These are phyloP conservation scores for Chauna torquata DNA, from an alignment of 2,113 vertebrate genomes.

Conservation along the genomic window DNA sequence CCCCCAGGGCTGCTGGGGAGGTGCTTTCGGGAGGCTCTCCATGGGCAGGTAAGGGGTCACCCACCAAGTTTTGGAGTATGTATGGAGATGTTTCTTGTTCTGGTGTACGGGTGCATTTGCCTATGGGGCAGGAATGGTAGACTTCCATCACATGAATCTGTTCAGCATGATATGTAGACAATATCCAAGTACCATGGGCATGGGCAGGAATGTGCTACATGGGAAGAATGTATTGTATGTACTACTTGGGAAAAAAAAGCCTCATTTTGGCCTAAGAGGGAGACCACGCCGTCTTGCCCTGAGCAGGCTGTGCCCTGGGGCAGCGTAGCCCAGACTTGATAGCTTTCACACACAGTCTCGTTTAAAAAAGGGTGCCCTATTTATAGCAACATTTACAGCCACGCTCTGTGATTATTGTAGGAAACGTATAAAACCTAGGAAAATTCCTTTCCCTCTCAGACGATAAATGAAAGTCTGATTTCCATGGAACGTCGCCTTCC, in stretches of 20 bases:
- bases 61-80: fast-evolving
- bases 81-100: not conserved
- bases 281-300: not conserved
- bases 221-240: not conserved
- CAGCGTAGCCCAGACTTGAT: conserved; percentile 44
- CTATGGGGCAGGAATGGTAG: not conserved
- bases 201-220: not conserved
- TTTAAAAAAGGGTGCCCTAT: conserved; percentile 55
- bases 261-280: not conserved
- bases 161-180: not conserved
- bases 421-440: conserved; percentile 66
- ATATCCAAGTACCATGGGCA: not conserved
- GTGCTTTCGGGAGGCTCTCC: conserved; percentile 87
- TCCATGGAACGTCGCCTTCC: conserved; percentile 58
- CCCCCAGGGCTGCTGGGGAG: conserved; percentile 79
- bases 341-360: conserved; percentile 34
- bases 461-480: conserved; percentile 67
- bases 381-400: conserved; percentile 66
- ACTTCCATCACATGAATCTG: not conserved
- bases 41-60: conserved; percentile 85
- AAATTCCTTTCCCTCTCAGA: conserved; percentile 65
- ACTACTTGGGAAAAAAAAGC: not conserved
- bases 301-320: conserved; percentile 16
- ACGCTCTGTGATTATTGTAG: conserved; percentile 35
- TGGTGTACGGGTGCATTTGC: fast-evolving